phyloP scores from a whole-genome alignment of 2,113 vertebrate species.

The Esox niger region DNA sequence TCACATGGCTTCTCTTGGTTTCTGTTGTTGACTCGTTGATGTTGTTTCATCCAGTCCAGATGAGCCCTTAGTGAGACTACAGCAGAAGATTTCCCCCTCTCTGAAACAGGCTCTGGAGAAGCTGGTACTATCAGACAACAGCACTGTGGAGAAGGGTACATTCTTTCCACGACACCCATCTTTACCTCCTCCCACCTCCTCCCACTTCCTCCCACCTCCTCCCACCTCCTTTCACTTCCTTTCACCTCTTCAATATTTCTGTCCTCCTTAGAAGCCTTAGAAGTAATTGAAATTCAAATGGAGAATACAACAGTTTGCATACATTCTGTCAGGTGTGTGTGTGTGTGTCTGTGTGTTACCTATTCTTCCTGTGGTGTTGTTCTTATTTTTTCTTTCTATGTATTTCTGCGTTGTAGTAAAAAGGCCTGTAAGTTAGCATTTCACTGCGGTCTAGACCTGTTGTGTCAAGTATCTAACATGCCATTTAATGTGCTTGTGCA shows the following conservation, averaged over 20 bases:
- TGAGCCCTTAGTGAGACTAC: constrained; percentile 84
- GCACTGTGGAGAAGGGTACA: constrained; percentile 78
- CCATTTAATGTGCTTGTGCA: constrained; percentile 37
- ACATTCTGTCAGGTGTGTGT: not conserved
- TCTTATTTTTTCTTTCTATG: too few species aligned
- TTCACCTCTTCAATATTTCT: too few species aligned
- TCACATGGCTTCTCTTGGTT: not conserved
- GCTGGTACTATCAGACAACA: constrained; percentile 76
- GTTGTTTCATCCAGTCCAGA: constrained; percentile 74
- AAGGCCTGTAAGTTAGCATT: too few species aligned
- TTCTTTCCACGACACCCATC: too few species aligned
- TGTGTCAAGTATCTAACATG: not conserved
- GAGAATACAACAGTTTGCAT: not conserved
- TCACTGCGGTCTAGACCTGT: too few species aligned
- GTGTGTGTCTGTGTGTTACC: too few species aligned
- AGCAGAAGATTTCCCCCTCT: constrained; percentile 88
- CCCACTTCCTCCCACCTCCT: not conserved
- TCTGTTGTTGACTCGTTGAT: too few species aligned
- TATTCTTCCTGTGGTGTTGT: too few species aligned
- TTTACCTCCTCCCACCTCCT: not conserved
- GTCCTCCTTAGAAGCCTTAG: too few species aligned
- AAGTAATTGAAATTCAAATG: too few species aligned
- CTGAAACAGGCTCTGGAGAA: constrained; percentile 93
- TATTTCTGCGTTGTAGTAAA: too few species aligned
- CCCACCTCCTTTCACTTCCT: not conserved